These are phyloP conservation scores for Ennomos fuscantarius DNA, from an alignment of 2,888 invertebrate genomes.

Conservation along the genomic window DNA sequence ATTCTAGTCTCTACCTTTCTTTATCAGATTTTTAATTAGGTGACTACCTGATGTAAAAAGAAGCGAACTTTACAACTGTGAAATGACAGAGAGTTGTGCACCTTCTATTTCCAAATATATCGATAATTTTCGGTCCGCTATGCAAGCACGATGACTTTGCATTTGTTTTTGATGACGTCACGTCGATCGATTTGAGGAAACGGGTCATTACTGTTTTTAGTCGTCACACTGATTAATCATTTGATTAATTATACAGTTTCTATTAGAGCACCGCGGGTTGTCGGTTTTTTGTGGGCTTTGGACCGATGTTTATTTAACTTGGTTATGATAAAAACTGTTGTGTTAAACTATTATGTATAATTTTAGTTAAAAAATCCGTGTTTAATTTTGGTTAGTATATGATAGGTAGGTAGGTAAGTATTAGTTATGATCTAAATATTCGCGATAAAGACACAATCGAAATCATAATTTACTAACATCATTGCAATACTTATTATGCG, in stretches of 20 bases:
- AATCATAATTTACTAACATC: too few relatives aligned
- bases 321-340: conserved; percentile 31
- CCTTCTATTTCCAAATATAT: conserved; percentile 33
- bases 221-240: conserved; percentile 84
- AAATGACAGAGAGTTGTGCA: conserved; percentile 1
- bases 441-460: too few relatives aligned
- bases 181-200: conserved; percentile 80
- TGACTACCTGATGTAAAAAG: too few relatives aligned
- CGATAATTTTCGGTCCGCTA: conserved; percentile 57
- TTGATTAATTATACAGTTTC: conserved; percentile 83
- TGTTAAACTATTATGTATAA: conserved; percentile 12
- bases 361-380: conserved; percentile 9
- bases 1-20: too few relatives aligned
- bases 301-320: conserved; percentile 46
- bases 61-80: too few relatives aligned
- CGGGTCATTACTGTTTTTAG: conserved; percentile 84
- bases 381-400: not conserved
- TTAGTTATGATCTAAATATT: too few relatives aligned
- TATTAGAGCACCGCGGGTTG: conserved; percentile 68
- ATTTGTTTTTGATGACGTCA: conserved; percentile 81
- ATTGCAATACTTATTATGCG: too few relatives aligned
- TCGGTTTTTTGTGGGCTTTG: conserved; percentile 61
- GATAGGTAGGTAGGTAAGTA: too few relatives aligned
- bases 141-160: conserved; percentile 73
- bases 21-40: too few relatives aligned